A percentile compares a stretch with the other conserved stretches of the same genome.
Evolutionary conservation across 2,113 vertebrate species (phyloP).

Genomic region (Takifugu bimaculatus): DNA sequence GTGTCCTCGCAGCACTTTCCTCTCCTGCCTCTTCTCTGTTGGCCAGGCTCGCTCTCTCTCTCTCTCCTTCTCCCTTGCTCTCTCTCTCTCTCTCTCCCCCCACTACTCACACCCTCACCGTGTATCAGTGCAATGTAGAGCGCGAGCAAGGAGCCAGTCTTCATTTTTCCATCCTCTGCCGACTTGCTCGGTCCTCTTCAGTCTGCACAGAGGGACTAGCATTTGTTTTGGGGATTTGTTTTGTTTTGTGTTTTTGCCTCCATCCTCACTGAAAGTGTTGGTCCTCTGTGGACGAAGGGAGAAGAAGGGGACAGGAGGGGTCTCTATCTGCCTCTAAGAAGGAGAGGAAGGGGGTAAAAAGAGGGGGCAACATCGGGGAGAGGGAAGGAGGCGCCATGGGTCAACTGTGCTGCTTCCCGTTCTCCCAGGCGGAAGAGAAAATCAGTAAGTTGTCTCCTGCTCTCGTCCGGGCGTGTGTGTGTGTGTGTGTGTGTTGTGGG

Average conservation of each 20-base stretch:
- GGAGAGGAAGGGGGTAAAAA: constrained; percentile 29
- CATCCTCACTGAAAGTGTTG: constrained; percentile 26
- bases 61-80: constrained; percentile 8
- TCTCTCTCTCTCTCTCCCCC: constrained; percentile 5
- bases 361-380: constrained; percentile 27
- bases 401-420: constrained; percentile 95
- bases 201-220: constrained; percentile 17
- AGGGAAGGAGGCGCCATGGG: constrained; percentile 81
- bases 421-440: constrained; percentile 87
- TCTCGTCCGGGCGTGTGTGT: constrained; percentile 21
- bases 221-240: background rate
- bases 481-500: constrained; percentile 45
- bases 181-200: constrained; percentile 20
- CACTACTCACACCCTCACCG: constrained; percentile 38
- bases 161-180: constrained; percentile 43
- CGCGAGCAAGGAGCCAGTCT: constrained; percentile 57
- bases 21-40: constrained; percentile 30
- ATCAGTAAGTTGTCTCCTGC: constrained; percentile 82
- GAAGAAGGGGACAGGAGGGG: constrained; percentile 24
- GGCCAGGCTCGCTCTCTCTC: constrained; percentile 28
- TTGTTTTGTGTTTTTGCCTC: constrained; percentile 11
- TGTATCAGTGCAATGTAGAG: constrained; percentile 65
- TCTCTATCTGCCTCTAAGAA: constrained; percentile 22
- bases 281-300: constrained; percentile 10
- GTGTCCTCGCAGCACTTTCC: constrained; percentile 9